These are phyloP conservation scores for Agelastica alni DNA, from an alignment of 2,888 invertebrate species.

Conservation along the genomic window DNA sequence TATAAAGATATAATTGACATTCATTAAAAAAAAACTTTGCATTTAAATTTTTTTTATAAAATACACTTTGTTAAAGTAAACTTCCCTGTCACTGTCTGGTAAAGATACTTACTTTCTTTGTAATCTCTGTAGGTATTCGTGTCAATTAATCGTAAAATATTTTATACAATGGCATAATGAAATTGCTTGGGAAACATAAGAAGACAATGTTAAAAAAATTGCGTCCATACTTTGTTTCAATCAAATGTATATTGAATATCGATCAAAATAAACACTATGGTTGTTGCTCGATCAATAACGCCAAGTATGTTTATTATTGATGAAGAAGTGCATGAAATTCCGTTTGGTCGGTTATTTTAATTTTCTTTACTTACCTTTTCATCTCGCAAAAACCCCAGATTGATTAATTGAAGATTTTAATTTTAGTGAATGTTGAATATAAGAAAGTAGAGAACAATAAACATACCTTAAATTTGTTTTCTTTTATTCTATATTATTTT, in stretches of 20 bases:
- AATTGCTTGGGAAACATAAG: conserved; percentile 8
- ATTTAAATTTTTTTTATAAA: no score
- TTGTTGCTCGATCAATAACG: not conserved
- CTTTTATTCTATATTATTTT: no score
- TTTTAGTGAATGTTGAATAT: no score
- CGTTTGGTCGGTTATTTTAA: no score
- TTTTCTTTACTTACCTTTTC: no score
- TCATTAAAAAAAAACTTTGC: no score
- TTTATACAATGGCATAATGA: conserved; percentile 1
- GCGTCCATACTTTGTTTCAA: conserved; percentile 11
- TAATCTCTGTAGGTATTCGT: conserved; percentile 8
- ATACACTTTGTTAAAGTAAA: no score
- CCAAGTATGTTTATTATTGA: not conserved
- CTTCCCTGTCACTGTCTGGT: conserved; percentile 1
- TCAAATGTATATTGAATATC: not conserved
- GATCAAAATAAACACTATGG: conserved; percentile 10
- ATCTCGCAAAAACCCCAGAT: no score
- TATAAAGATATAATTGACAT: no score
- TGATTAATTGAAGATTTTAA: no score
- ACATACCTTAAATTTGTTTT: no score
- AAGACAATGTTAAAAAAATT: conserved; percentile 1
- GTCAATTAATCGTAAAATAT: conserved; percentile 16
- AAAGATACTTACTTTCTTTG: conserved; percentile 8
- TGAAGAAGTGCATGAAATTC: not conserved
- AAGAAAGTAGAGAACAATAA: no score